phyloP scores from a whole-genome alignment of 2,888 invertebrate genomes.

The Meteorus cinctellus region DNA sequence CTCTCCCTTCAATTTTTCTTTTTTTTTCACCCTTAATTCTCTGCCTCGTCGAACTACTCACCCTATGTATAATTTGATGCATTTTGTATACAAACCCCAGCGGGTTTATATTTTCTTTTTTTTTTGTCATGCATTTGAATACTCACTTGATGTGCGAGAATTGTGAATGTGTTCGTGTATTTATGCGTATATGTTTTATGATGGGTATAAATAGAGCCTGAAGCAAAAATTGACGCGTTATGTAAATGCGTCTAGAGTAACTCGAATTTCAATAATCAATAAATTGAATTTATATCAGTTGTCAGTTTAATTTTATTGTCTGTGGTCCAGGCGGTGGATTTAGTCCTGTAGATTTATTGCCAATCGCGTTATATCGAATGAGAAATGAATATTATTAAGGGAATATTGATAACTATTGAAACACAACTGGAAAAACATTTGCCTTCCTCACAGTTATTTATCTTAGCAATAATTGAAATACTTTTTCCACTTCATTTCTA shows the following conservation, averaged over 20 bases:
- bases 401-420: too few relatives aligned
- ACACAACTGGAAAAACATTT: too few relatives aligned
- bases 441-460: too few relatives aligned
- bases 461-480: too few relatives aligned
- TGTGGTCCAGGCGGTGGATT: too few relatives aligned
- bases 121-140: background rate
- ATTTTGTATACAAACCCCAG: background rate
- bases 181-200: background rate
- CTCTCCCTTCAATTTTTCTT: slow-evolving; percentile 9
- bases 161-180: background rate
- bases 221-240: too few relatives aligned
- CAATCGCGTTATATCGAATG: too few relatives aligned
- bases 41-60: background rate
- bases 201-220: too few relatives aligned
- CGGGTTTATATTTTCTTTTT: slow-evolving; percentile 1
- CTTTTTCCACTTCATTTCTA: too few relatives aligned
- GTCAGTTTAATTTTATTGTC: background rate
- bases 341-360: too few relatives aligned
- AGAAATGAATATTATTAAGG: too few relatives aligned
- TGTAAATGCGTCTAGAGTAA: background rate
- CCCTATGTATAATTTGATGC: background rate
- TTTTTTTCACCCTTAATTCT: background rate
- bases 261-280: background rate
- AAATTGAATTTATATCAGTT: background rate
- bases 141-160: too few relatives aligned